A percentile compares a stretch with the other conserved stretches of the same genome.
These are phyloP conservation scores for Leucosticte australis DNA, from an alignment of 2,113 vertebrate species.

Conservation along the genomic window DNA sequence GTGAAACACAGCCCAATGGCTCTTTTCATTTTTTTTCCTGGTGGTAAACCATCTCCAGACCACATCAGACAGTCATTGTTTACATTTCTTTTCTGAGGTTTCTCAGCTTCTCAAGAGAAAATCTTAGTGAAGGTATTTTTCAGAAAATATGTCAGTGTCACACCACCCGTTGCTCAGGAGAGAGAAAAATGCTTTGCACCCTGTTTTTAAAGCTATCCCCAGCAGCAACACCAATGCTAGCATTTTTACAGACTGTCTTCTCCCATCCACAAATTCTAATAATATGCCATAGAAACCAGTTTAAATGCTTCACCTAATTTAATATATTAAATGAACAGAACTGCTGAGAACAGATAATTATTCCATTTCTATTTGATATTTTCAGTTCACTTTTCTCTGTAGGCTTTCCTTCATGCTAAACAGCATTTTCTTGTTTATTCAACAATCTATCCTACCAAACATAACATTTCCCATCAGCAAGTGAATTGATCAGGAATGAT, in stretches of 20 bases:
- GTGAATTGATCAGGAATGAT: neutral
- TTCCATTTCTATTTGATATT: neutral
- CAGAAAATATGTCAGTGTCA: too few relatives aligned
- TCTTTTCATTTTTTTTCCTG: neutral
- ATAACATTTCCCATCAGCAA: neutral
- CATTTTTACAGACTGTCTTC: neutral
- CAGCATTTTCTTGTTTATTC: neutral
- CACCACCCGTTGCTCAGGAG: conserved; percentile 20
- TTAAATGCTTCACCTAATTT: neutral
- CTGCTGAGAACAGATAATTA: neutral
- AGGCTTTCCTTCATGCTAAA: neutral
- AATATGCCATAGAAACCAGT: neutral
- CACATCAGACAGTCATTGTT: too few relatives aligned
- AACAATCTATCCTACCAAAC: neutral
- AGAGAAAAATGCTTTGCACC: conserved; percentile 1
- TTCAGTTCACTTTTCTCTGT: neutral
- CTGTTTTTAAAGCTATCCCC: conserved; percentile 12
- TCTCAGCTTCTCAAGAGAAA: too few relatives aligned
- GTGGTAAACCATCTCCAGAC: too few relatives aligned
- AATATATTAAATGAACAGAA: neutral
- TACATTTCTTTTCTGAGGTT: too few relatives aligned
- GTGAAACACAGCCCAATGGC: neutral
- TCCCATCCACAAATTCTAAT: neutral
- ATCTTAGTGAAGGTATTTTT: too few relatives aligned
- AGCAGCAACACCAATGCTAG: neutral